phyloP scores from a whole-genome alignment of 2,797 vertebrate species.

The Taeniopygia guttata region DNA sequence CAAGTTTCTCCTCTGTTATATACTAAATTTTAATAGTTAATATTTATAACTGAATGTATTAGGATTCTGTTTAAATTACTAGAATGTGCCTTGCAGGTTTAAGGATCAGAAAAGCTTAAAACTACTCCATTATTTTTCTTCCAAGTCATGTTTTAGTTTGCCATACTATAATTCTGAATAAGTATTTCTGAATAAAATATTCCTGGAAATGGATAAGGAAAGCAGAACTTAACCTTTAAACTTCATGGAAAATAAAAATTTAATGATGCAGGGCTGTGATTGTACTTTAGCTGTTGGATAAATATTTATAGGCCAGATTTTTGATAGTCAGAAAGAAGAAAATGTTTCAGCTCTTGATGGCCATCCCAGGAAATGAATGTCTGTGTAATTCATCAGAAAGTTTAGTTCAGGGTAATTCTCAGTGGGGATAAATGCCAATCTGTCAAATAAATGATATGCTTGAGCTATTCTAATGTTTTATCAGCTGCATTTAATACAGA shows the following conservation, averaged over 20 bases:
- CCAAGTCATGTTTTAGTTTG: neutral
- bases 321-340: neutral
- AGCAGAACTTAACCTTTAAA: neutral
- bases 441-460: constrained; percentile 76
- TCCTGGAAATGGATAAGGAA: neutral
- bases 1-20: neutral
- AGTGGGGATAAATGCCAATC: constrained; percentile 70
- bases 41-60: neutral
- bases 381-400: constrained; percentile 68
- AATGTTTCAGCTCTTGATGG: constrained; percentile 23
- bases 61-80: neutral
- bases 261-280: neutral
- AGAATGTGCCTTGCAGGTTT: neutral
- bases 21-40: neutral
- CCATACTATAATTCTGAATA: neutral
- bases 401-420: constrained; percentile 65
- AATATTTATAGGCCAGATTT: neutral
- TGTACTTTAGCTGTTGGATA: neutral
- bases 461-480: constrained; percentile 63
- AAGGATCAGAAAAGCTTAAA: neutral
- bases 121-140: neutral
- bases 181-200: neutral
- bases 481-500: constrained; percentile 75
- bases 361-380: constrained; percentile 57
- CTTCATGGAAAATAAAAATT: neutral